phyloP scores from a whole-genome alignment of 2,888 invertebrate species.

The Colletes collaris region DNA sequence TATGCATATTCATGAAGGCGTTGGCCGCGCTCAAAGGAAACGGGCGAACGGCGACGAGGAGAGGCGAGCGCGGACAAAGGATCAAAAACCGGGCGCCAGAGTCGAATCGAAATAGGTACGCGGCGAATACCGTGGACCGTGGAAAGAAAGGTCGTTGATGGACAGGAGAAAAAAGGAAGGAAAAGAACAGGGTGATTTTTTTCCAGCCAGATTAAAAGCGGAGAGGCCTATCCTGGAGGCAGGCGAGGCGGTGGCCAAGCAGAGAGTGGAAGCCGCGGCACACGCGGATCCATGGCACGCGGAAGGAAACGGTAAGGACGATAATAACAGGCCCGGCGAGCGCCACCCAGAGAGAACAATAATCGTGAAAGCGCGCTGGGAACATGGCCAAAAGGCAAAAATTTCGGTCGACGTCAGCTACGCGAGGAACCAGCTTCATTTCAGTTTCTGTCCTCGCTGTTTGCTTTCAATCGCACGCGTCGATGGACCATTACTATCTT shows the following conservation, averaged over 20 bases:
- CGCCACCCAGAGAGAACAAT: constrained; percentile 61
- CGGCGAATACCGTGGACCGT: neutral
- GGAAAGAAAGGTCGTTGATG: constrained; percentile 40
- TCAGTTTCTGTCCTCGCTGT: constrained; percentile 15
- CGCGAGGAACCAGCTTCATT: constrained; percentile 49
- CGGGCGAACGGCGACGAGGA: neutral
- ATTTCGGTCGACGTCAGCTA: constrained; percentile 58
- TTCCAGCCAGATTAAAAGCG: constrained; percentile 63
- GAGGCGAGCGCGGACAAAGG: constrained; percentile 1
- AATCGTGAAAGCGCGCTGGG: constrained; percentile 72
- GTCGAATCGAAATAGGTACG: constrained; percentile 1
- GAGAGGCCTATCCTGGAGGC: constrained; percentile 22
- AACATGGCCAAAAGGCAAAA: constrained; percentile 74
- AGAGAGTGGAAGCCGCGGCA: constrained; percentile 16
- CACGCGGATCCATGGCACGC: constrained; percentile 35
- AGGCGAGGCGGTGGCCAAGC: constrained; percentile 8
- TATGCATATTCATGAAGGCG: constrained; percentile 53
- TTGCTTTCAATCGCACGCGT: constrained; percentile 3
- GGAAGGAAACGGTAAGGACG: constrained; percentile 67
- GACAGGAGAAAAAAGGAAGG: constrained; percentile 31
- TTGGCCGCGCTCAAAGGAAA: constrained; percentile 32
- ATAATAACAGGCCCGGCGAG: constrained; percentile 61
- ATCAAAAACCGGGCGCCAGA: neutral
- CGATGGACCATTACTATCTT: constrained; percentile 39
- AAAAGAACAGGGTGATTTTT: constrained; percentile 49